Evolutionary conservation across 2,888 invertebrate species (phyloP).

Genomic region (Sesamia inferens): DNA sequence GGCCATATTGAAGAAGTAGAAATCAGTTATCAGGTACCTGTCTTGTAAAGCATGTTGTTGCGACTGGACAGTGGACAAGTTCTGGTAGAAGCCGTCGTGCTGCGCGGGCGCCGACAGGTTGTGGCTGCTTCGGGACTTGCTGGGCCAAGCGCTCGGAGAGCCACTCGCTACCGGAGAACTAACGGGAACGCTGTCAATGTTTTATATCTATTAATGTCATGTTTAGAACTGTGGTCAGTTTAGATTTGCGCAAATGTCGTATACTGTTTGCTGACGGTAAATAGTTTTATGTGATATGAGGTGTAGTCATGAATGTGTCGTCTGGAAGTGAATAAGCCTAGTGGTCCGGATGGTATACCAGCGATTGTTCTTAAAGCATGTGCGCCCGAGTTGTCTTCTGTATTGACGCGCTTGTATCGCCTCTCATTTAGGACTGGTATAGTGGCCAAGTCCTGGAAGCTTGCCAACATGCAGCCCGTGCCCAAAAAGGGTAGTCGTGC

Average conservation of each 20-base stretch:
- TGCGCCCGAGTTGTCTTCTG: too few relatives aligned
- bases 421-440: too few relatives aligned
- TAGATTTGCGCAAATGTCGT: neutral
- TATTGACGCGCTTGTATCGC: too few relatives aligned
- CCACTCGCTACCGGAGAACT: slow-evolving; percentile 57
- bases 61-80: slow-evolving; percentile 90
- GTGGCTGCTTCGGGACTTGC: slow-evolving; percentile 87
- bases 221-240: neutral
- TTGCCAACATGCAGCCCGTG: too few relatives aligned
- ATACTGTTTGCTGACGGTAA: neutral
- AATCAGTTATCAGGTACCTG: slow-evolving; percentile 63
- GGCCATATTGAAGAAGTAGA: neutral
- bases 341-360: too few relatives aligned
- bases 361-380: too few relatives aligned
- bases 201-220: neutral
- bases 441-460: too few relatives aligned
- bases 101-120: slow-evolving; percentile 79
- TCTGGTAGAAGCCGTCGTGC: slow-evolving; percentile 90
- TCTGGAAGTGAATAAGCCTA: too few relatives aligned
- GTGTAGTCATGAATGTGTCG: neutral
- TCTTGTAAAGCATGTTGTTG: slow-evolving; percentile 79
- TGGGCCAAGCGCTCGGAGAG: slow-evolving; percentile 77
- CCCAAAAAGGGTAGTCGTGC: too few relatives aligned
- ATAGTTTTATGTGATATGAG: neutral
- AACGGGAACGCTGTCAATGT: slow-evolving; percentile 48